A percentile compares a stretch with the other conserved stretches of the same genome.
These are phyloP conservation scores for Acanthis flammea DNA, from an alignment of 2,797 vertebrate species.

Conservation along the genomic window DNA sequence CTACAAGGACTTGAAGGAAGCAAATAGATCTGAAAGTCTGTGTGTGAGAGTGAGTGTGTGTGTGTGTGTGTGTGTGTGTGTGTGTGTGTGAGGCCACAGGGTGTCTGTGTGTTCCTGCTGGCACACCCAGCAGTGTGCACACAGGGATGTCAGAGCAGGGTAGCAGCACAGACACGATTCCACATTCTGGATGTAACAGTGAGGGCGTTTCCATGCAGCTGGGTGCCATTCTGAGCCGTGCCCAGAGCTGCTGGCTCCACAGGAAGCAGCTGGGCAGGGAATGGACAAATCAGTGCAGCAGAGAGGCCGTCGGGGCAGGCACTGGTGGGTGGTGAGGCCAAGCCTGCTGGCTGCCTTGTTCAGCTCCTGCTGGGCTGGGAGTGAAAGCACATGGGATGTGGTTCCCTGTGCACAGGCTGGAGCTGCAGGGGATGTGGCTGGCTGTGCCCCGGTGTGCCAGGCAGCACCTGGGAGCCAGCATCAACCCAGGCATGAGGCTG, in stretches of 20 bases:
- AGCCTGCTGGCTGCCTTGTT: background rate
- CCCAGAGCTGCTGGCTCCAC: accelerated
- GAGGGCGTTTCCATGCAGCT: accelerated
- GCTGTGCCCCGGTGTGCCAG: accelerated
- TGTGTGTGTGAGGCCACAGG: background rate
- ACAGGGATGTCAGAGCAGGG: background rate
- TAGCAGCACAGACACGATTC: background rate
- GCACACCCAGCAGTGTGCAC: background rate
- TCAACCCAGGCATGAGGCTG: background rate
- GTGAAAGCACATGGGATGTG: background rate
- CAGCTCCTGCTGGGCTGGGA: background rate
- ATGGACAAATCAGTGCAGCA: background rate
- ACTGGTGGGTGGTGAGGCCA: background rate
- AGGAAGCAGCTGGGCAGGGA: background rate
- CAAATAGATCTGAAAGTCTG: background rate
- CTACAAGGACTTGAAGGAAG: background rate
- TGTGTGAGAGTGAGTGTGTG: background rate
- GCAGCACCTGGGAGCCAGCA: background rate
- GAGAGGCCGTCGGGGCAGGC: accelerated
- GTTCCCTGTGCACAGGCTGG: background rate
- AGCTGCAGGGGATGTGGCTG: background rate
- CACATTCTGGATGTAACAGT: background rate
- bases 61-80: too few species aligned
- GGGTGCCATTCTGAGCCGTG: accelerated
- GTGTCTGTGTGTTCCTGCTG: background rate